phyloP scores from a whole-genome alignment of 2,113 vertebrate genomes.

The Oreotrochilus melanogaster region DNA sequence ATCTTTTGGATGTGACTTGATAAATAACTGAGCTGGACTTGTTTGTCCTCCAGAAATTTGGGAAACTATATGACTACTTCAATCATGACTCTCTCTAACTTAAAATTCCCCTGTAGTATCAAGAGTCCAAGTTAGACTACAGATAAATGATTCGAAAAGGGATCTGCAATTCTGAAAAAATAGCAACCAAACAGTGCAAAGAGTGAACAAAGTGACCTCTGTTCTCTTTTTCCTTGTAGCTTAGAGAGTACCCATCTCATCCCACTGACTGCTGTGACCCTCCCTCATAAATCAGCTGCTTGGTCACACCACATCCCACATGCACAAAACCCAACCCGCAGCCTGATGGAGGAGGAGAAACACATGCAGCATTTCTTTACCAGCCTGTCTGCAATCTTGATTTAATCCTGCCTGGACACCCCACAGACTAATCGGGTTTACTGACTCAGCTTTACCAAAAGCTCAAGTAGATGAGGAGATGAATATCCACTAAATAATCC shows the following conservation, averaged over 20 bases:
- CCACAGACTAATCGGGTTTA: neutral
- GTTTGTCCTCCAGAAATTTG: neutral
- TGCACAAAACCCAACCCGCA: rapidly evolving
- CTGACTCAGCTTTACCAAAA: conserved; percentile 22
- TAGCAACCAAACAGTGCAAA: neutral
- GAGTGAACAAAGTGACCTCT: neutral
- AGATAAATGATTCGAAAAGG: neutral
- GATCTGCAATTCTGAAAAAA: neutral
- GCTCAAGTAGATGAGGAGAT: neutral
- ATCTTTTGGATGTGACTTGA: neutral
- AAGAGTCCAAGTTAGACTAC: neutral
- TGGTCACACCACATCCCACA: neutral
- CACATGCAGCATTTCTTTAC: neutral
- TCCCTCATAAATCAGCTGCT: neutral
- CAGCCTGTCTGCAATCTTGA: neutral
- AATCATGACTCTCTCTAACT: neutral
- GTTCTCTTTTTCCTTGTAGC: neutral
- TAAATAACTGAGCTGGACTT: neutral
- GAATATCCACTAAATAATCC: conserved; percentile 1
- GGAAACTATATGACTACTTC: neutral
- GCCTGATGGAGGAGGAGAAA: neutral
- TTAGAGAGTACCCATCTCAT: neutral
- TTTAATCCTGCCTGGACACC: neutral
- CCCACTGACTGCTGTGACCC: neutral
- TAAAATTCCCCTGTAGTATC: neutral